phyloP scores from a whole-genome alignment of 2,888 invertebrate genomes.

The Dynastes grantii region DNA sequence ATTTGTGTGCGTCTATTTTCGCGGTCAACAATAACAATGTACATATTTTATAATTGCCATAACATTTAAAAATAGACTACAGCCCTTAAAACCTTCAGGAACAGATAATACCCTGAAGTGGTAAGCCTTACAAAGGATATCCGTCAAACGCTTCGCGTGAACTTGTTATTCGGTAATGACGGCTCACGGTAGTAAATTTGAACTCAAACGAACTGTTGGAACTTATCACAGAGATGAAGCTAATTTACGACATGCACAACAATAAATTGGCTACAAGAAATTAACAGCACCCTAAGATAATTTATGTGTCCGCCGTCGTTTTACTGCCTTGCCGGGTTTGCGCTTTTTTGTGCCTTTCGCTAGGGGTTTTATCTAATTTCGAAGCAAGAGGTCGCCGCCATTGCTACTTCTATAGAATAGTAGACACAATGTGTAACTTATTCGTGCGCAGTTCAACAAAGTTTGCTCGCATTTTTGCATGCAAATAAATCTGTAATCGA shows the following conservation, averaged over 20 bases:
- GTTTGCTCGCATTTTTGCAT: no score
- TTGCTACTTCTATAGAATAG: no score
- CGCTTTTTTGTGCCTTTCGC: slow-evolving; percentile 8
- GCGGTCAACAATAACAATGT: no score
- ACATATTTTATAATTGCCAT: background rate
- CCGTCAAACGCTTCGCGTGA: slow-evolving; percentile 21
- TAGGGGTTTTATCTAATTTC: slow-evolving; percentile 16
- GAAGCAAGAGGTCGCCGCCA: slow-evolving; percentile 2
- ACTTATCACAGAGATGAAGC: slow-evolving; percentile 40
- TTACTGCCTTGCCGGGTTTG: slow-evolving; percentile 28
- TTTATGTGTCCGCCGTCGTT: slow-evolving; percentile 20
- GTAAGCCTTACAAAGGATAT: slow-evolving; percentile 25
- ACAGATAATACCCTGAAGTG: background rate
- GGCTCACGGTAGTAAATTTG: slow-evolving; percentile 31
- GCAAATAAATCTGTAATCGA: no score
- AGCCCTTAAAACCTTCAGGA: background rate
- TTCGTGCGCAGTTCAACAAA: no score
- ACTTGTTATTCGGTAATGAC: slow-evolving; percentile 32
- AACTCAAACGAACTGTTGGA: slow-evolving; percentile 37
- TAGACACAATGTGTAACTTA: no score
- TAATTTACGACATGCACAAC: slow-evolving; percentile 41
- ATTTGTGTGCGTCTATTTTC: no score
- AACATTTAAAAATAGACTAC: background rate
- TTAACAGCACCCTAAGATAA: slow-evolving; percentile 42
- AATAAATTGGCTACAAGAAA: slow-evolving; percentile 46